phyloP scores from a whole-genome alignment of 2,888 invertebrate species.

The Matsumyia berberina region DNA sequence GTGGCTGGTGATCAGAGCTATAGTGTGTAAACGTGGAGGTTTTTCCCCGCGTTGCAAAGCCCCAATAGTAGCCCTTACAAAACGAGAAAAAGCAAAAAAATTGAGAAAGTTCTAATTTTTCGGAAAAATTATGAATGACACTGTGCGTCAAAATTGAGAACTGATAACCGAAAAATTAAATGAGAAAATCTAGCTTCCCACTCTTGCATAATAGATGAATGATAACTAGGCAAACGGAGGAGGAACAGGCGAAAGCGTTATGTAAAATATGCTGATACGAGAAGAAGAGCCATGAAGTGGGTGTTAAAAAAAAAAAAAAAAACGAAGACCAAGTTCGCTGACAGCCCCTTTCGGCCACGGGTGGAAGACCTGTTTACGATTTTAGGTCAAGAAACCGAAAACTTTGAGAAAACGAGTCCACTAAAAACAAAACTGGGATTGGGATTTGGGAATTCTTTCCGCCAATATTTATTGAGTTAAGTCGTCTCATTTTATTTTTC shows the following conservation, averaged over 20 bases:
- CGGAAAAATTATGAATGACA: not conserved
- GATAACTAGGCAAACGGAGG: slow-evolving; percentile 3
- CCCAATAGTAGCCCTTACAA: slow-evolving; percentile 10
- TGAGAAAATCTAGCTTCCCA: slow-evolving; percentile 16
- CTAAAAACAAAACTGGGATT: too few relatives aligned
- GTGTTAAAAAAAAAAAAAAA: not conserved
- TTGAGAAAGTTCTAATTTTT: not conserved
- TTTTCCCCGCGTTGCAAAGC: slow-evolving; percentile 37
- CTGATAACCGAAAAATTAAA: not conserved
- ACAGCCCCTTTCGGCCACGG: not conserved
- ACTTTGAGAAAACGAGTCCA: not conserved
- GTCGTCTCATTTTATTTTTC: slow-evolving; percentile 4
- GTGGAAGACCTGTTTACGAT: slow-evolving; percentile 30
- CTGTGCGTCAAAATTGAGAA: not conserved
- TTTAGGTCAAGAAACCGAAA: slow-evolving; percentile 49
- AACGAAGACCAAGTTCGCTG: not conserved
- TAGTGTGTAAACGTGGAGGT: slow-evolving; percentile 69
- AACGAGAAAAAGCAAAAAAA: not conserved
- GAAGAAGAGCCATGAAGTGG: not conserved
- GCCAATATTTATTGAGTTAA: slow-evolving; percentile 7
- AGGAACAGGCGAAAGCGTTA: slow-evolving; percentile 37
- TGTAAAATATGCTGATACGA: slow-evolving; percentile 47
- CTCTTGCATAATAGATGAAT: slow-evolving; percentile 63
- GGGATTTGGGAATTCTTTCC: not conserved
- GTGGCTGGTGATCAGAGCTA: slow-evolving; percentile 48